Percentiles rank a stretch among this genome's conserved stretches.
Conservation (phyloP, 2,888 invertebrate genomes). For the Pardosa pseudoannulata region DNA sequence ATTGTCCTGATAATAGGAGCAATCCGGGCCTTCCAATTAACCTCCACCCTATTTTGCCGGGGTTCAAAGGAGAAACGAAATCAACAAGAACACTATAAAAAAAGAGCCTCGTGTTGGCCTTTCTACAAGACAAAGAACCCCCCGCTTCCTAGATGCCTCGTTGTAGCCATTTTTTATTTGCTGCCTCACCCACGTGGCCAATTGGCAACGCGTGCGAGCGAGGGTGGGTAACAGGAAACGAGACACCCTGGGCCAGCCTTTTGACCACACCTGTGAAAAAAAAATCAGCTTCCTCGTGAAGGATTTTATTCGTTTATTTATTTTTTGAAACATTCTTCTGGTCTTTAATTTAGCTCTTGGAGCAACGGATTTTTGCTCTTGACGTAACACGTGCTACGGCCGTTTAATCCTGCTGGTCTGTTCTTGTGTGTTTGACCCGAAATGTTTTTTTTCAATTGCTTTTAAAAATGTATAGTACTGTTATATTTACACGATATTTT, state of each 20-base stretch:
- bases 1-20: not conserved
- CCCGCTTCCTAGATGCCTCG: not conserved
- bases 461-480: too few relatives aligned
- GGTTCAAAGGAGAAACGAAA: not conserved
- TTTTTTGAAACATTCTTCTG: too few relatives aligned
- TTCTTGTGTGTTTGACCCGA: too few relatives aligned
- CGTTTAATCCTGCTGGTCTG: too few relatives aligned
- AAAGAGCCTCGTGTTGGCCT: not conserved
- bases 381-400: too few relatives aligned
- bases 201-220: slow-evolving; percentile 15
- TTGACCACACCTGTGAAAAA: slow-evolving; percentile 5
- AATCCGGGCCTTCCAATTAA: not conserved
- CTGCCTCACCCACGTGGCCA: slow-evolving; percentile 9
- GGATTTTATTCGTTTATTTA: too few relatives aligned
- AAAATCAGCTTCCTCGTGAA: not conserved
- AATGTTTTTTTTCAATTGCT: too few relatives aligned
- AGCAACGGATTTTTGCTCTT: too few relatives aligned
- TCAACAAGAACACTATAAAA: too few relatives aligned
- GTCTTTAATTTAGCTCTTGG: too few relatives aligned
- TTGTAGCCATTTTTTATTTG: not conserved
- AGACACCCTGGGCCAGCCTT: not conserved
- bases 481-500: too few relatives aligned
- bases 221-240: slow-evolving; percentile 2
- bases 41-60: not conserved
- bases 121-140: not conserved